phyloP scores from a whole-genome alignment of 2,888 invertebrate genomes.

The Caenorhabditis parvicauda region DNA sequence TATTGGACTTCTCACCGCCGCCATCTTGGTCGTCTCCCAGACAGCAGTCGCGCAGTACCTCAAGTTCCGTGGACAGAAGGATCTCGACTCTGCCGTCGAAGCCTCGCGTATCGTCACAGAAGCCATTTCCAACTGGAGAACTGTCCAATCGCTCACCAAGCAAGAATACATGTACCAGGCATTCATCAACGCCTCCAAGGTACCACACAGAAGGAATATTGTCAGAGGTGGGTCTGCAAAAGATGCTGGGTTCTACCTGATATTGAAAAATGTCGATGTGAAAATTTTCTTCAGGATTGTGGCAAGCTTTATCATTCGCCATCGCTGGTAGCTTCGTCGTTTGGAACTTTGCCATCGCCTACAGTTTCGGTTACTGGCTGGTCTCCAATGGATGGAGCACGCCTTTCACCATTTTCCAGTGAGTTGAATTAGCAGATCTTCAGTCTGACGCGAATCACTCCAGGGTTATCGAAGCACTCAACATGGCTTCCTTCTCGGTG shows the following conservation, averaged over 20 bases:
- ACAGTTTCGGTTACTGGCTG: conserved; percentile 49
- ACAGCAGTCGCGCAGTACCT: conserved; percentile 46
- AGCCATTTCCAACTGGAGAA: conserved; percentile 64
- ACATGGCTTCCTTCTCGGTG: conserved; percentile 66
- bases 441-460: not conserved
- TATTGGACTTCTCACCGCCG: conserved; percentile 49
- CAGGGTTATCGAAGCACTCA: conserved; percentile 68
- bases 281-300: conserved; percentile 24
- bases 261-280: no score
- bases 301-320: conserved; percentile 43
- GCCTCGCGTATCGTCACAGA: conserved; percentile 63
- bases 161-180: conserved; percentile 62
- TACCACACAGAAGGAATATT: conserved; percentile 42
- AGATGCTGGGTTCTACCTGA: not conserved
- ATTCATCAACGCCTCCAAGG: conserved; percentile 30
- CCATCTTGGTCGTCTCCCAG: conserved; percentile 30
- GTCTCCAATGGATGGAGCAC: conserved; percentile 36
- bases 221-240: conserved; percentile 26
- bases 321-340: conserved; percentile 41
- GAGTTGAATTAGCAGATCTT: conserved; percentile 8
- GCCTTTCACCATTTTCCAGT: conserved; percentile 56
- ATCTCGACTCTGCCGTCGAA: conserved; percentile 47
- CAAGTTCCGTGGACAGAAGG: conserved; percentile 45
- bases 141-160: conserved; percentile 64
- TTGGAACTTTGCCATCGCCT: conserved; percentile 54